Base-by-base conservation (phyloP, 2,888 invertebrate species). In the Prosapia bicincta region DNA sequence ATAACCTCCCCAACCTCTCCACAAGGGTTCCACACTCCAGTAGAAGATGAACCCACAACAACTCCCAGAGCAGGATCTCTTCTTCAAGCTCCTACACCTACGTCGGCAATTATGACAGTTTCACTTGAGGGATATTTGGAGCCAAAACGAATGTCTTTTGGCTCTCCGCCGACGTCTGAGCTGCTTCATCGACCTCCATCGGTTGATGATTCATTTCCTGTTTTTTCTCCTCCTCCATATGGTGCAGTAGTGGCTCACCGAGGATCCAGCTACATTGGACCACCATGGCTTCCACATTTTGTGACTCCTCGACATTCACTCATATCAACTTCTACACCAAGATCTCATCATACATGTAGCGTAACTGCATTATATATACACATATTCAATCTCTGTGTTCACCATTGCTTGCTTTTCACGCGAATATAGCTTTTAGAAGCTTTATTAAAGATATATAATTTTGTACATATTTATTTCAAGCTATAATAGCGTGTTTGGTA, bases 291-390 rank as follows among this genome's bases (percentile, higher is more conserved):
- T 78, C 82, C 83, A 71, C 79, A 85, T 79, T 80, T 83, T 80
- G 13, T 82, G 69, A 89, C 89, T 68, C 91, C 91, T 71, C 88
- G 93, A 79, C 91, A 92, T 81, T 94, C 95, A 77, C 87, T 94
- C 83, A 88, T 93, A 83, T 92, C 93, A 79, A 90, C 91, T 83
- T 91, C 92, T 80, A 93, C 94, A 79, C 90, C 92, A 83, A 92
- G 91, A 81, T 95, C 95, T 81, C 96, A 96, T 88, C 96, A 96
- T 85, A 95, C 94, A 89, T 96, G 96, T 96, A 96, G 79, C 76
- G 92, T 84, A 85, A 38, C 74, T 54, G 20, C 54, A 54, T 54
- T 20, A 54, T 54, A 20, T 30, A n/a, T n/a, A n/a, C n/a, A n/a
- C 7, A 30, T 54, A 23, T 13, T 38, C n/a, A 43, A 38, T 32